A percentile compares a stretch with the other conserved stretches of the same genome.
Evolutionary conservation across 64 coral and sea anemone genomes (phyloP).

Genomic region (Stichodactyla mertensii): DNA sequence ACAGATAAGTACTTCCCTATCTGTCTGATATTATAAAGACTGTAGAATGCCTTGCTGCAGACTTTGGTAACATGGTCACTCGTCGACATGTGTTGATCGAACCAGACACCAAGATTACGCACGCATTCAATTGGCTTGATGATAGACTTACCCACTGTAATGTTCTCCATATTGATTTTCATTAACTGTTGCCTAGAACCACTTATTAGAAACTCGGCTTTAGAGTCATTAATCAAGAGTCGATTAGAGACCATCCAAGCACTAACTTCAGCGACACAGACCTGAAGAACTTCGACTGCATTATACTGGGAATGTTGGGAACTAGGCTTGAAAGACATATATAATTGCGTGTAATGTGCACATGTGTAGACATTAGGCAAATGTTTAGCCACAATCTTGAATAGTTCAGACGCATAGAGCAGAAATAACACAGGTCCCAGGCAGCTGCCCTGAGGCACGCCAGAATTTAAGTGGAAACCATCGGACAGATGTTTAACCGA

Average conservation of each 20-base stretch:
- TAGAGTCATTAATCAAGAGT: constrained; percentile 4
- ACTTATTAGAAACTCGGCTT: neutral
- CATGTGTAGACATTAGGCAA: neutral
- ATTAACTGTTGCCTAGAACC: too few relatives aligned
- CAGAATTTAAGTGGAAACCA: neutral
- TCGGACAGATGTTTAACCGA: constrained; percentile 6
- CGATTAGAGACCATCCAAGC: neutral
- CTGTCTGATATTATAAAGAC: too few relatives aligned
- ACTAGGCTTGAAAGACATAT: too few relatives aligned
- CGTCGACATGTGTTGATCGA: too few relatives aligned
- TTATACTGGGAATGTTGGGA: too few relatives aligned
- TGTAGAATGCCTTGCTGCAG: too few relatives aligned
- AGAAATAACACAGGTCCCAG: neutral
- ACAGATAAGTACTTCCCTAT: too few relatives aligned
- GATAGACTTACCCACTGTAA: too few relatives aligned
- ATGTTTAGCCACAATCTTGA: neutral
- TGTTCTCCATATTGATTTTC: too few relatives aligned
- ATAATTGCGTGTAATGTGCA: neutral
- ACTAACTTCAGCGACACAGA: neutral
- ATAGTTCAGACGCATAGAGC: neutral
- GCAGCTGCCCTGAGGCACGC: neutral
- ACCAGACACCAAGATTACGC: too few relatives aligned
- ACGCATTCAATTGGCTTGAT: too few relatives aligned
- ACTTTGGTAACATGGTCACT: too few relatives aligned
- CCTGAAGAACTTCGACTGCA: neutral